Base-by-base conservation (phyloP, 2,113 vertebrate species). In the Gambusia affinis region DNA sequence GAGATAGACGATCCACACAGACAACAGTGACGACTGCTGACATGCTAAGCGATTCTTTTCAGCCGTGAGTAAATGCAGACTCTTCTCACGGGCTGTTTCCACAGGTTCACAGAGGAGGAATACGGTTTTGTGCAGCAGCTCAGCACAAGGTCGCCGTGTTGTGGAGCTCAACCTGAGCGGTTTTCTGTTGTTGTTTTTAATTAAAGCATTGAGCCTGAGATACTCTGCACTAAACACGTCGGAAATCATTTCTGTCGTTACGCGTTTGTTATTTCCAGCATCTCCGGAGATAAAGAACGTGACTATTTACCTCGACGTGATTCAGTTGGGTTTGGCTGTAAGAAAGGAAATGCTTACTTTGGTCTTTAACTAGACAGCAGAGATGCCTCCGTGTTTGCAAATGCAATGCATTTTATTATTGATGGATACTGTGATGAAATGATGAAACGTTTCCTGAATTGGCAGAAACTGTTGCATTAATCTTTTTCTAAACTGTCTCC, bases 61-160 rank as follows among this genome's bases (percentile, higher is more conserved):
- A 0, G 62, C 17, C n/a, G 60, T 24, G 42, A 35, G 44, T 30
- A 44, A 35, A 44, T 27, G 42, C 42, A 66, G 33, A 30, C 27
- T 29, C 29, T 64, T 4, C 15, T 64, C 67, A 51, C 39, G 64
- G 22, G 57, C 67, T 70, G n/a, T 30, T 76, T 62, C 28, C 47
- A 64, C 11, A 8, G 61, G 37, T 4, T 14, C 74, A 31, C 60
- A 0, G 67, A 22, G 37, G 75, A 57, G 37, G 75, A 57, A 62
- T 42, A 44, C 4, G 39, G 42, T 17, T 76, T 37, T 30, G 15
- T 30, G 37, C 30, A 39, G 75, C 27, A 47, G 31, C 60, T 64
- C 6, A 12, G 60, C 19, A 14, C 67, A 51, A 51, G 61, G 71
- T 54, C 11, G 1, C 12, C 2, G 12, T 22, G n/a, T 30, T 67